Base-by-base conservation (phyloP, 2,888 invertebrate genomes). In the Balanococcus diminutus region DNA sequence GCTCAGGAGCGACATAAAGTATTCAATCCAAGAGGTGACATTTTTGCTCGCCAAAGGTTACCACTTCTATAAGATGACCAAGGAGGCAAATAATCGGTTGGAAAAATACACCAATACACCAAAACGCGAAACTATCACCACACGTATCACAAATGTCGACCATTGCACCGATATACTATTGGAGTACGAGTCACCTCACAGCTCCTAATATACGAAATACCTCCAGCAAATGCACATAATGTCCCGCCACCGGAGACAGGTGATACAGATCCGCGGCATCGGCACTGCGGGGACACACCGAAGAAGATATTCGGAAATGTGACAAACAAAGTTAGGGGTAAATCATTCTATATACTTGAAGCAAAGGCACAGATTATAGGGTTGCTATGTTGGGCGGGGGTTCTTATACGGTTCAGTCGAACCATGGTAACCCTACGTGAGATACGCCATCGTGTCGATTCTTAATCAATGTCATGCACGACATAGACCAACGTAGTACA, bases 401-500 rank as follows among this genome's bases (percentile, higher is more conserved):
- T 6, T 32, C 32, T 14, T n/a, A n/a, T n/a, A n/a, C n/a, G n/a
- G n/a, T n/a, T n/a, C 3, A 9, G 11, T 28, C 28, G 31, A 28
- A 67, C 14, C 28, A 67, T 28, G 9, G 1, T 16, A 31, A 56
- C 61, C 56, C 83, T 46, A 46, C 6, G 51, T 19, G 19, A 51
- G 31, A 61, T 83, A 39, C 75, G 84, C 79, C 75, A 79, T n/a
- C n/a, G n/a, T 84, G 84, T 84, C 84, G 84, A 84, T 84, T 84
- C 84, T 84, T 75, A 84, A 84, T 84, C 84, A 84, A 75, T 75
- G 72, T 84, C 84, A 84, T 28, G 4, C 51, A 28, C 28, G 19
- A 5, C 4, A 51, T 79, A 46, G 39, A 84, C 46, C 3, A 19
- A 19, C 51, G 0, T 5, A 36, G 75, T 32, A 61, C 1, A 8